These are phyloP conservation scores for Hydraecia micacea DNA, from an alignment of 2,888 invertebrate genomes.

Conservation along the genomic window DNA sequence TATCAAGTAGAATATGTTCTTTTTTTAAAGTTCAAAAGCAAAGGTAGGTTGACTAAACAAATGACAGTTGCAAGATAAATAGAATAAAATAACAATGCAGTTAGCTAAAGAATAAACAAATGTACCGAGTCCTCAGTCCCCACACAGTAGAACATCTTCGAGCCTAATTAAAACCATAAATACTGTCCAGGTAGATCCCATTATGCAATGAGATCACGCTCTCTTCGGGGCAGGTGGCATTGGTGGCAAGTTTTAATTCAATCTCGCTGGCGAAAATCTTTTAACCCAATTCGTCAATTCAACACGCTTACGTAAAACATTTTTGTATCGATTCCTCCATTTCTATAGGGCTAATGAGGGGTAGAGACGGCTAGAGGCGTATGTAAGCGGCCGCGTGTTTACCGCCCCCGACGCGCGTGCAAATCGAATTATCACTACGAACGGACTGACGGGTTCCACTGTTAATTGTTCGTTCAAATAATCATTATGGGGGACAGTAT, in stretches of 20 bases:
- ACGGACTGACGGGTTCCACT: slow-evolving; percentile 77
- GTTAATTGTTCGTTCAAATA: slow-evolving; percentile 87
- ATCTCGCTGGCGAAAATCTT: slow-evolving; percentile 42
- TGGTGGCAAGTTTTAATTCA: slow-evolving; percentile 37
- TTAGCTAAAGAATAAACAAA: neutral
- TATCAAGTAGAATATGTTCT: neutral
- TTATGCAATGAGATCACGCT: slow-evolving; percentile 30
- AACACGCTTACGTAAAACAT: slow-evolving; percentile 58
- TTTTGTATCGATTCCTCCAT: slow-evolving; percentile 62
- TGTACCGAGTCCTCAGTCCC: neutral
- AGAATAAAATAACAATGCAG: neutral
- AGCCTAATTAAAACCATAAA: slow-evolving; percentile 16
- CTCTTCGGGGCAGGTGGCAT: slow-evolving; percentile 10
- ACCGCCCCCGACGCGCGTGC: slow-evolving; percentile 73
- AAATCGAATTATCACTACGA: slow-evolving; percentile 84
- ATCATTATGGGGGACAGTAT: slow-evolving; percentile 86
- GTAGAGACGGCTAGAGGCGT: slow-evolving; percentile 55
- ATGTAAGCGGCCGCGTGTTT: slow-evolving; percentile 72
- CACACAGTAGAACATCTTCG: neutral
- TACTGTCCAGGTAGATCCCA: slow-evolving; percentile 3
- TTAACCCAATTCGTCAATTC: slow-evolving; percentile 60
- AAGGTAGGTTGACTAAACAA: slow-evolving; percentile 8
- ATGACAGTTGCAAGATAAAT: slow-evolving; percentile 11
- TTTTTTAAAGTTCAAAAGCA: neutral
- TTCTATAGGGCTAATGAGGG: slow-evolving; percentile 72